Evolutionary conservation across 2,113 vertebrate species (phyloP), one percentile per base, ranked within the genome.

Genomic region (Dasyprocta punctata): DNA sequence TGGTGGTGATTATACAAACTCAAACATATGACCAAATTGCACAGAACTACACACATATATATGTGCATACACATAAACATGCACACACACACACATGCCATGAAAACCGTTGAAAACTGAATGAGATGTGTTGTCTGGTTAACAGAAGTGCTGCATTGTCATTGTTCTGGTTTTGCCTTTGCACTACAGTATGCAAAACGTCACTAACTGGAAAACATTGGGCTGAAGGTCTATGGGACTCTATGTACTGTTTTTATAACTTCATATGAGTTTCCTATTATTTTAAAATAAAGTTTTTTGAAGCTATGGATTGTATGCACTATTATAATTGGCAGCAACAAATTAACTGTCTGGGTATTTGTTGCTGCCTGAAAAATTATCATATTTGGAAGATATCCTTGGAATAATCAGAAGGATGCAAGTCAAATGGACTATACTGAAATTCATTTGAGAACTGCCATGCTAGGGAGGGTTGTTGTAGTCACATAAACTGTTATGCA

Each of bases 221-320:
- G 17, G 12, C 54, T 1, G 26, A 49, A 6, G 12, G 4, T 9
- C 88, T 60, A 84, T 30, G 24, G 10, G 13, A 92, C 13, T n/a
- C 90, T 82, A 12, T 9, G 8, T 41, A 38, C 26, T 78, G 47
- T 80, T 89, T 86, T 73, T 94, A 41, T 10, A 91, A 85, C 28
- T 63, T 54, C 61, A 24, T 54, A 1, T 67, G 75, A 92, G 20
- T 94, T 77, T 96, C 83, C 60, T 82, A 82, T 87, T 92, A 78
- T 83, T 96, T 87, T 96, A 58, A 95, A 78, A 91, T 78, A 65
- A 83, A 85, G 36, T 14, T 52, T 47, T 52, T 30, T 65, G 41
- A 78, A 47, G 0, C 3, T 65, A 36, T 56, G 28, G 4, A 60
- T 85, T 96, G 77, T 91, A 81, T 33, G 58, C 80, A 84, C 11